Conservation (phyloP, 2,888 invertebrate species). For the Rhagonycha fulva region DNA sequence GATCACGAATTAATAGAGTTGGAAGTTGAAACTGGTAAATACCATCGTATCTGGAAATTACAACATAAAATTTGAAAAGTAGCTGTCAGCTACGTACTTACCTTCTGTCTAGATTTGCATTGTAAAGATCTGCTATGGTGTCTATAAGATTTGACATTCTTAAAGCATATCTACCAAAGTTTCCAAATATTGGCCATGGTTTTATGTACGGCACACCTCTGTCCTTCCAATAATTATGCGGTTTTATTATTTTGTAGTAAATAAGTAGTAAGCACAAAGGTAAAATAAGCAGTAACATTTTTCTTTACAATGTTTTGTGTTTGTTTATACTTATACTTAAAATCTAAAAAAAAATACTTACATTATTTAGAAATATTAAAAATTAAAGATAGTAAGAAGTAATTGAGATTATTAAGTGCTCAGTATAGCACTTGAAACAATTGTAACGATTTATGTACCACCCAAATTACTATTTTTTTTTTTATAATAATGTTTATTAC, state of each 20-base stretch:
- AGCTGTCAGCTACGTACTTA: background rate
- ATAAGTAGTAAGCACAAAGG: background rate
- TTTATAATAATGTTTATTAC: too few relatives aligned
- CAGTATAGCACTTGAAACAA: too few relatives aligned
- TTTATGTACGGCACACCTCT: background rate
- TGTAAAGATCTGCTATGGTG: background rate
- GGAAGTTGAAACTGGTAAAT: background rate
- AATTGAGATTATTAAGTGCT: too few relatives aligned
- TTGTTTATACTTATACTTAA: too few relatives aligned
- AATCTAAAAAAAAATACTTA: too few relatives aligned
- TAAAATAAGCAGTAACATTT: background rate
- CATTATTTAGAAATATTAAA: too few relatives aligned
- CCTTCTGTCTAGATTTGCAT: background rate
- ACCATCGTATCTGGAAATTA: background rate
- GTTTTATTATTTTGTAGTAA: background rate
- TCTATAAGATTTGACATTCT: background rate
- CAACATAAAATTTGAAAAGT: background rate
- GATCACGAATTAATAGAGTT: constrained; percentile 28
- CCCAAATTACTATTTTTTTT: too few relatives aligned
- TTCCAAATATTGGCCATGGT: background rate
- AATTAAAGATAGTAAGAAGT: too few relatives aligned
- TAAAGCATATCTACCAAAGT: background rate
- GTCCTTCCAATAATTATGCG: background rate
- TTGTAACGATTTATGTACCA: too few relatives aligned
- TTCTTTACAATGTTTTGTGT: too few relatives aligned